Percentiles rank a stretch among this genome's conserved stretches.
Evolutionary conservation across 2,113 vertebrate genomes (phyloP).

Genomic region (Melanerpes formicivorus): DNA sequence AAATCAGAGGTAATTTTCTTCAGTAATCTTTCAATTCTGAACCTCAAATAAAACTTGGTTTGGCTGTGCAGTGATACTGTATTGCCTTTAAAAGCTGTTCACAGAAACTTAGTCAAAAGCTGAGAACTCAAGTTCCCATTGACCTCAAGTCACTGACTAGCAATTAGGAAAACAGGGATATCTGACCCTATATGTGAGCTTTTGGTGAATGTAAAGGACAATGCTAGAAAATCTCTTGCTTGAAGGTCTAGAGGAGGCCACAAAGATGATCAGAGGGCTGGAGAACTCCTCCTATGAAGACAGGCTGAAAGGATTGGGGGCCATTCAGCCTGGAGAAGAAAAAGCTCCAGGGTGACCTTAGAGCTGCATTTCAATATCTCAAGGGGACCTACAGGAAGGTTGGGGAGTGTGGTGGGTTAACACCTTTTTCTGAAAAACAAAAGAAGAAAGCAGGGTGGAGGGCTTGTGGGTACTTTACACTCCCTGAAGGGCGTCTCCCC

Average conservation of each 20-base stretch:
- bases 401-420: too few species aligned
- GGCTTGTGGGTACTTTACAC: too few species aligned
- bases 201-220: not conserved
- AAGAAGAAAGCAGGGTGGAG: too few species aligned
- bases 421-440: too few species aligned
- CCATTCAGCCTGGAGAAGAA: too few species aligned
- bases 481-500: too few species aligned
- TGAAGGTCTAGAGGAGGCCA: not conserved
- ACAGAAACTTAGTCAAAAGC: not conserved
- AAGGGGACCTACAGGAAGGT: too few species aligned
- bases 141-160: not conserved
- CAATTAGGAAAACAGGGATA: not conserved
- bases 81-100: not conserved
- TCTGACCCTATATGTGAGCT: not conserved
- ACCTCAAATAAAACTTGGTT: not conserved
- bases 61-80: not conserved
- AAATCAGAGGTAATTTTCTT: not conserved
- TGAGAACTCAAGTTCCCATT: not conserved
- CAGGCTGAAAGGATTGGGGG: too few species aligned
- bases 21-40: not conserved
- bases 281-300: too few species aligned
- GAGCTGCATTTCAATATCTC: too few species aligned
- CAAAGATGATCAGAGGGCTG: too few species aligned
- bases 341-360: too few species aligned
- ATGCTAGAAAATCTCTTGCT: not conserved